A percentile compares a stretch with the other conserved stretches of the same genome.
Evolutionary conservation across 2,797 vertebrate species (phyloP).

Genomic region (Chloroceryle amazona): DNA sequence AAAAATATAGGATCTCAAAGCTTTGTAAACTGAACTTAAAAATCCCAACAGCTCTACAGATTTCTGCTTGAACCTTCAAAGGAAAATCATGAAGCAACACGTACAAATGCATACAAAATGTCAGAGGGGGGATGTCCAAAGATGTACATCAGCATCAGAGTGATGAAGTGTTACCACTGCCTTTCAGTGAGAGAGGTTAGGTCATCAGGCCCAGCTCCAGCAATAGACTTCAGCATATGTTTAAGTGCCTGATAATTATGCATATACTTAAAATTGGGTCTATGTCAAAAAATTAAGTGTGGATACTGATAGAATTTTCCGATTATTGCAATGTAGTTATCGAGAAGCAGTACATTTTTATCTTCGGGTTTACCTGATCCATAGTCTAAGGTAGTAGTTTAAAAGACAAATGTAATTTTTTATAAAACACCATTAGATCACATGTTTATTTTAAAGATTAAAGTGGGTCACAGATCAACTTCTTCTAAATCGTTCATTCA

Average conservation of each 20-base stretch:
- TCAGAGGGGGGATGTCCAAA: not conserved
- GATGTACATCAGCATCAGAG: not conserved
- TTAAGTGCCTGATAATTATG: not conserved
- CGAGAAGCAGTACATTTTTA: not conserved
- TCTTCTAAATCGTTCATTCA: constrained; percentile 11
- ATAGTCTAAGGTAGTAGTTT: not conserved
- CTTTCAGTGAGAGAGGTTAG: not conserved
- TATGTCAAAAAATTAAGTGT: not conserved
- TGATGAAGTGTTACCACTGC: not conserved
- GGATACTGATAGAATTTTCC: not conserved
- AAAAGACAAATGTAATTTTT: constrained; percentile 40
- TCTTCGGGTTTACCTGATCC: not conserved
- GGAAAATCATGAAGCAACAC: not conserved
- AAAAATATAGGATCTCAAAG: not conserved
- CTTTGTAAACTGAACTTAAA: not conserved
- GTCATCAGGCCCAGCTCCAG: not conserved
- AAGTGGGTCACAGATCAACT: not conserved
- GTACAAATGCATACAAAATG: not conserved
- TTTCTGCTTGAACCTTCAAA: not conserved
- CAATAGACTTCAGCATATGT: not conserved
- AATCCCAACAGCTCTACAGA: not conserved
- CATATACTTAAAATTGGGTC: not conserved
- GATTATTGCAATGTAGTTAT: not conserved
- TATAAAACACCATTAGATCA: not conserved
- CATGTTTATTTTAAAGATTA: constrained; percentile 49